phyloP scores from a whole-genome alignment of 1,140 invertebrate genomes.

The Magallana ariakensis region DNA sequence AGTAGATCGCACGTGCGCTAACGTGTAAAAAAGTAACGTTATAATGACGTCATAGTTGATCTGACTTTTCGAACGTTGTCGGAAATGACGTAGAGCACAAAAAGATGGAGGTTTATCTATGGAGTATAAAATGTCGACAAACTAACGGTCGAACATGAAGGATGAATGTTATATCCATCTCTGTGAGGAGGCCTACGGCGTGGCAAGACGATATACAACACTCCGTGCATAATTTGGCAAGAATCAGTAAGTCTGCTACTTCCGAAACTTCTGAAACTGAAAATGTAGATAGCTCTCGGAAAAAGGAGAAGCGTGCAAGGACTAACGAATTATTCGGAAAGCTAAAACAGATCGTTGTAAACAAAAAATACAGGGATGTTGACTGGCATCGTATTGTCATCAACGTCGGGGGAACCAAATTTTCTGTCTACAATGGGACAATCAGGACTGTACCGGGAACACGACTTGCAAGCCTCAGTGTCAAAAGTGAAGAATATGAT shows the following conservation, averaged over 20 bases:
- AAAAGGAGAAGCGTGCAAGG: background rate
- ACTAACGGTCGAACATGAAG: background rate
- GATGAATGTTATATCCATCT: constrained; percentile 16
- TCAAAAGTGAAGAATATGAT: constrained; percentile 45
- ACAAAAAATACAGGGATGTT: constrained; percentile 28
- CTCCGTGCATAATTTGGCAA: constrained; percentile 8
- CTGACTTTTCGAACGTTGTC: background rate
- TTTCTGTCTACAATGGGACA: constrained; percentile 33
- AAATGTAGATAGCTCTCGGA: background rate
- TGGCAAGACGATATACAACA: constrained; percentile 5
- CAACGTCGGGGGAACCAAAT: constrained; percentile 43
- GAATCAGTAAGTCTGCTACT: background rate
- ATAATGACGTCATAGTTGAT: background rate
- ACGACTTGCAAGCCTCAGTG: constrained; percentile 9
- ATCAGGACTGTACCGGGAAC: constrained; percentile 31
- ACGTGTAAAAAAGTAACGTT: background rate
- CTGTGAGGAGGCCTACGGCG: background rate
- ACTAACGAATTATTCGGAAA: constrained; percentile 1
- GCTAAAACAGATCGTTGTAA: background rate
- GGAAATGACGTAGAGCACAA: background rate
- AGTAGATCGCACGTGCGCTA: background rate
- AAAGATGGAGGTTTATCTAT: background rate
- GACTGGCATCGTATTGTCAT: constrained; percentile 36
- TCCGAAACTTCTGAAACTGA: background rate
- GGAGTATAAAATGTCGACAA: background rate